These are phyloP conservation scores for Trypoxylus dichotomus DNA, from an alignment of 1,140 invertebrate species.

Conservation along the genomic window DNA sequence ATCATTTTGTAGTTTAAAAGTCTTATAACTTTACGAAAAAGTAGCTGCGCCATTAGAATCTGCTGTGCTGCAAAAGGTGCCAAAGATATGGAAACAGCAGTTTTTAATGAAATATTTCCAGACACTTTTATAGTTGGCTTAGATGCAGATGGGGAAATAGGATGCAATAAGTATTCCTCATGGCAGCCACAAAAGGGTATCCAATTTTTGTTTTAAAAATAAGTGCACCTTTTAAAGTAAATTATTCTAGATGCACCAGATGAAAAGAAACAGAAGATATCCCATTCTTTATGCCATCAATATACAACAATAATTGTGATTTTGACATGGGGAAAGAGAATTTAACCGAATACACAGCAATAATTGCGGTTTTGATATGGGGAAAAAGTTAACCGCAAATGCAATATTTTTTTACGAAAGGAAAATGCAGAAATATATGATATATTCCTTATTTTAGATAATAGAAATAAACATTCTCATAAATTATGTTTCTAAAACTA, in stretches of 20 bases:
- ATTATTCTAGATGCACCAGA: constrained; percentile 1
- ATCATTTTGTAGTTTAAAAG: constrained; percentile 40
- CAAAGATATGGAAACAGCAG: constrained; percentile 35
- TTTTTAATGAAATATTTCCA: constrained; percentile 44
- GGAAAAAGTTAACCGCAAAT: too few relatives aligned
- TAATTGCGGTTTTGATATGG: too few relatives aligned
- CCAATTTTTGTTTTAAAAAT: neutral
- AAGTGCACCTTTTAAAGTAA: neutral
- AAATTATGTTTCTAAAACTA: too few relatives aligned
- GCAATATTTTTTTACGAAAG: too few relatives aligned
- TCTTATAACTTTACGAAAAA: constrained; percentile 35
- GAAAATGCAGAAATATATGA: too few relatives aligned
- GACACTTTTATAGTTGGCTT: constrained; percentile 39
- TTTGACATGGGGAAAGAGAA: constrained; percentile 7
- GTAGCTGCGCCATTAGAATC: constrained; percentile 39
- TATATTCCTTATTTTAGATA: too few relatives aligned
- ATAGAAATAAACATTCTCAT: too few relatives aligned
- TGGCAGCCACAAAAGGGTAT: constrained; percentile 7
- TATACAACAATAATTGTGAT: constrained; percentile 16
- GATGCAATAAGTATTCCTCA: constrained; percentile 40
- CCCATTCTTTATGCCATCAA: neutral
- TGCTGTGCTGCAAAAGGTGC: constrained; percentile 41
- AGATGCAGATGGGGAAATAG: constrained; percentile 43
- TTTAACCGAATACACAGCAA: neutral
- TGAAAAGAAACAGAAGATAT: neutral